Percentiles rank a stretch among this genome's conserved stretches.
These are phyloP conservation scores for Pangasius sanitwongsei DNA, from an alignment of 2,797 vertebrate species.

Conservation along the genomic window DNA sequence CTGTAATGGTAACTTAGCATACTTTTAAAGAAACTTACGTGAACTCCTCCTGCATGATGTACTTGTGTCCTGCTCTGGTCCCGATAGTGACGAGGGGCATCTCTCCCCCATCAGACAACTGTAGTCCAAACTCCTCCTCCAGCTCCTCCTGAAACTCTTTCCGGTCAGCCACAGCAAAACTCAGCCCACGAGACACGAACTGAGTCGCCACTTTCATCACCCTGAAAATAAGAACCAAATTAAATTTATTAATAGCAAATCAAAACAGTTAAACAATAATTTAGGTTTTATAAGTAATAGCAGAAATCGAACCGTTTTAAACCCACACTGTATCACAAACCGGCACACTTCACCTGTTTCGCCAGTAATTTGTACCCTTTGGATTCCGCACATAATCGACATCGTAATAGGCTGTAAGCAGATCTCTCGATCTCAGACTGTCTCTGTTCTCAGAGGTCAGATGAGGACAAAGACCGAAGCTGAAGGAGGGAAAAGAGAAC, in stretches of 20 bases:
- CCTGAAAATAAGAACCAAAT: constrained; percentile 41
- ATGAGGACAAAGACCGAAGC: constrained; percentile 66
- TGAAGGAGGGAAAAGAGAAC: constrained; percentile 15
- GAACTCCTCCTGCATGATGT: constrained; percentile 66
- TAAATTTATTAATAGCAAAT: neutral
- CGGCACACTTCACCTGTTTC: constrained; percentile 59
- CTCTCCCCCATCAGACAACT: constrained; percentile 51
- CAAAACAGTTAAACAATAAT: neutral
- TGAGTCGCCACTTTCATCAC: constrained; percentile 64
- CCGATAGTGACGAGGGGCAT: constrained; percentile 60
- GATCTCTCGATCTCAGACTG: constrained; percentile 52
- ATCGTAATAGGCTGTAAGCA: constrained; percentile 61
- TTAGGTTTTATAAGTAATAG: neutral
- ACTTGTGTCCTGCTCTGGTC: constrained; percentile 64
- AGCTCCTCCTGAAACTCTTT: constrained; percentile 63
- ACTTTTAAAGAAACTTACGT: constrained; percentile 55
- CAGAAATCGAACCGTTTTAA: neutral
- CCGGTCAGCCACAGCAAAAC: constrained; percentile 60
- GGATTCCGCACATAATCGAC: constrained; percentile 63
- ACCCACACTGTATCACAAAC: neutral
- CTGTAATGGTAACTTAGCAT: neutral
- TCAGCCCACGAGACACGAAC: constrained; percentile 60
- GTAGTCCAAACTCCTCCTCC: constrained; percentile 63
- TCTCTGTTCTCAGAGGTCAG: constrained; percentile 61
- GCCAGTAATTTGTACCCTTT: constrained; percentile 68